Evolutionary conservation across 2,113 vertebrate species (phyloP), one percentile per base, ranked within the genome.

Genomic region (Garra rufa): DNA sequence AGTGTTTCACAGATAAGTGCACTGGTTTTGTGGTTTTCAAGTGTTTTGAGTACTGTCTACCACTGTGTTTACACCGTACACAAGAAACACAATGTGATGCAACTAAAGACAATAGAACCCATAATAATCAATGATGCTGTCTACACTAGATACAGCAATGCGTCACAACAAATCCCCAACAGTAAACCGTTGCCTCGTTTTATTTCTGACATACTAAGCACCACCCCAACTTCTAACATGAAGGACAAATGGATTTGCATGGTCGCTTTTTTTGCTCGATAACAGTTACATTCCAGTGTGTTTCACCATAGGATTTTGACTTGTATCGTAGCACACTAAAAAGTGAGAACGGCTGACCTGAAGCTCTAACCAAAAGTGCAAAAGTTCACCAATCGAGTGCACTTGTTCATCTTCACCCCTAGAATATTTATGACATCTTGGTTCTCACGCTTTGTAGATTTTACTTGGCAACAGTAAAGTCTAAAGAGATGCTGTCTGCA

Each of bases 381-480:
- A 74, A 74, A 74, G 43, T 74, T 74, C 71, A 48, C 71, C 71
- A 17, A 48, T 74, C 44, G 1, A 74, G 7, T 74, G 24, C 13
- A 9, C 41, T 48, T 74, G 44, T 48, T 48, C 24, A 43, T 78
- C n/a, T 24, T 43, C 57, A 15, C 77, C 38, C 19, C 5, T 19
- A 19, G n/a, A 28, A 46, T 65, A 30, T 80, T 46, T 80, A 44
- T 65, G 59, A 80, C 59, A 80, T 63, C 15, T 80, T 48, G 13
- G 15, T 46, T 80, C 15, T 80, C 41, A 65, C 21, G 2, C 55
- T 78, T 78, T 78, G 34, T 78, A 17, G 59, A 80, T 65, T 80
- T 80, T 19, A 78, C 43, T 80, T 80, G 57, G 77, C 57, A 80
- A 80, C 77, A 13, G 41, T 67, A 30, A 80, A 78, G 34, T 21